phyloP scores from a whole-genome alignment of 1,140 invertebrate species.

The Meloidogyne floridensis region DNA sequence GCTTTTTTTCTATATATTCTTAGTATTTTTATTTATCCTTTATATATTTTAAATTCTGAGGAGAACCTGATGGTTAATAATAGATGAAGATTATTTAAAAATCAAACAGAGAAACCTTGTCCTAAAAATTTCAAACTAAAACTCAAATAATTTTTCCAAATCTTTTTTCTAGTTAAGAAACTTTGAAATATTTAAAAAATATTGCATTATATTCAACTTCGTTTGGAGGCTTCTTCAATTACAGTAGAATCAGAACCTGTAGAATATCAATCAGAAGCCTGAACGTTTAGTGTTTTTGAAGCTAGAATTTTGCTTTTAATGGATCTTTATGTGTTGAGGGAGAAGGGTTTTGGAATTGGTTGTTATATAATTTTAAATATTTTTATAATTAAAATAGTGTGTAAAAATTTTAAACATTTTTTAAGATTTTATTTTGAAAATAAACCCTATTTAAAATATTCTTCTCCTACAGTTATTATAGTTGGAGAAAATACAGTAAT shows the following conservation, averaged over 20 bases:
- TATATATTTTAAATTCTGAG: too few species aligned
- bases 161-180: too few species aligned
- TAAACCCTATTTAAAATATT: too few species aligned
- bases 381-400: background rate
- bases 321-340: constrained; percentile 57
- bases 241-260: constrained; percentile 77
- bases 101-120: too few species aligned
- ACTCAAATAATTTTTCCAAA: too few species aligned
- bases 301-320: constrained; percentile 55
- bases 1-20: too few species aligned
- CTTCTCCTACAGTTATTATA: background rate
- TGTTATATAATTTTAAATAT: background rate
- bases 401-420: too few species aligned
- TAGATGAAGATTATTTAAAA: too few species aligned
- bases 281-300: constrained; percentile 53
- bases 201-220: constrained; percentile 69
- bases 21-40: too few species aligned
- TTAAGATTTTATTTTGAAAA: too few species aligned
- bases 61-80: too few species aligned
- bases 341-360: constrained; percentile 49
- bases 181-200: background rate
- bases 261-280: constrained; percentile 46
- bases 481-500: constrained; percentile 46
- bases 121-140: too few species aligned
- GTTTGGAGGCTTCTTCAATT: constrained; percentile 77